Evolutionary conservation across 2,888 invertebrate species (phyloP), one percentile per base, ranked within the genome.

Genomic region (Diogma glabrata): DNA sequence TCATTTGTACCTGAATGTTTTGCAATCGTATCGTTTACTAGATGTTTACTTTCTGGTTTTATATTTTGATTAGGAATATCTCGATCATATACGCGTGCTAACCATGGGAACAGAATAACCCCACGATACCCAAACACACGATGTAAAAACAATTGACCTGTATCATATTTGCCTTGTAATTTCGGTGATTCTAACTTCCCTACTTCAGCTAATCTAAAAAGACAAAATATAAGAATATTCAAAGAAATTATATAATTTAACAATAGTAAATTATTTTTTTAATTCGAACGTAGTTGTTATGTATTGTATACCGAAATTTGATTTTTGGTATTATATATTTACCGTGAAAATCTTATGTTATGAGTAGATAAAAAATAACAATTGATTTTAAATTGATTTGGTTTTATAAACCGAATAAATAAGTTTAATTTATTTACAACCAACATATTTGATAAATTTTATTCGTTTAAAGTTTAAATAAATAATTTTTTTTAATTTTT

Each of bases 51-150:
- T n/a, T n/a, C 59, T 51, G n/a, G n/a, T n/a, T 67, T 74, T 60
- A 81, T 79, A 61, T 76, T 78, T 64, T 82, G 82, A 60, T 76
- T 79, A 2, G 85, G 84, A 50, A 85, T 73, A 75, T 95, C 94
- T 62, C 95, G 77, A 64, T 97, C 96, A 64, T 93, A 96, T 1
- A 96, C 92, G 64, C 90, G 78, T 8, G 96, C 96, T 54, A 91
- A 73, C 95, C 97, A 97, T 2, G 97, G 95, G 67, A 97, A 97
- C 49, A 99, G 74, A 52, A 97, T 84, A 12, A 99, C 93, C 4
- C 97, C 97, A 60, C 97, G 78, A 67, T 99, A 99, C 14, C 96
- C 96, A 70, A 99, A 99, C 16, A 97, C 87, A 62, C 90, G 82
- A 67, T 99, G 99, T 50, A 99, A 74, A 69, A 99, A 95, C 54